phyloP scores from a whole-genome alignment of 2,113 vertebrate genomes.

The Anser brachyrhynchus region DNA sequence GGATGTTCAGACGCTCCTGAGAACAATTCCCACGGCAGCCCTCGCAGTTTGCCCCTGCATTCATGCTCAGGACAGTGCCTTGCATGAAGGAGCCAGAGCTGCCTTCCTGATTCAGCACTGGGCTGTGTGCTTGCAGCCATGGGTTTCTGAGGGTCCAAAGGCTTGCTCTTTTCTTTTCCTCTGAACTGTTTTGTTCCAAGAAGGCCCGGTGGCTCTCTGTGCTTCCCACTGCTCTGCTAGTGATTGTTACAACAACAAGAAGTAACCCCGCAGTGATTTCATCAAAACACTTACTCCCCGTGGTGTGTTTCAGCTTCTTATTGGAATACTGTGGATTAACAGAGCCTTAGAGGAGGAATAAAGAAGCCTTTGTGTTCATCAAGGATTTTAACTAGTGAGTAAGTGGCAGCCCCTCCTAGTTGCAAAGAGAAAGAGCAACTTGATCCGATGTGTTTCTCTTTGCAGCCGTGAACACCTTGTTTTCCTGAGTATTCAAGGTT shows the following conservation, averaged over 20 bases:
- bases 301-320: constrained; percentile 44
- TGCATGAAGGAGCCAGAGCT: constrained; percentile 20
- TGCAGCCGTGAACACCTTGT: not conserved
- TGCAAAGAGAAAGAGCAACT: not conserved
- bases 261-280: constrained; percentile 68
- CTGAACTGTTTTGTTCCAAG: constrained; percentile 9
- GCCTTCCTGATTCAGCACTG: constrained; percentile 19
- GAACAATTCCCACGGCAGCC: constrained; percentile 37
- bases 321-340: constrained; percentile 62
- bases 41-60: constrained; percentile 26
- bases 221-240: constrained; percentile 62
- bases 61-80: not conserved
- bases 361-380: constrained; percentile 63
- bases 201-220: not conserved
- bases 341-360: constrained; percentile 55
- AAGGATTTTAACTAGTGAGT: constrained; percentile 54
- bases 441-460: constrained; percentile 11
- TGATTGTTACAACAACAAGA: constrained; percentile 62
- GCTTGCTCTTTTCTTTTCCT: not conserved
- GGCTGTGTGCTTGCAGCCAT: not conserved
- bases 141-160: not conserved
- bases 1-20: constrained; percentile 34
- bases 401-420: constrained; percentile 25
- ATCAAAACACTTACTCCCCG: constrained; percentile 62
- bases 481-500: not conserved